Conservation (phyloP, 2,113 vertebrate genomes). For the Megalops atlanticus region DNA sequence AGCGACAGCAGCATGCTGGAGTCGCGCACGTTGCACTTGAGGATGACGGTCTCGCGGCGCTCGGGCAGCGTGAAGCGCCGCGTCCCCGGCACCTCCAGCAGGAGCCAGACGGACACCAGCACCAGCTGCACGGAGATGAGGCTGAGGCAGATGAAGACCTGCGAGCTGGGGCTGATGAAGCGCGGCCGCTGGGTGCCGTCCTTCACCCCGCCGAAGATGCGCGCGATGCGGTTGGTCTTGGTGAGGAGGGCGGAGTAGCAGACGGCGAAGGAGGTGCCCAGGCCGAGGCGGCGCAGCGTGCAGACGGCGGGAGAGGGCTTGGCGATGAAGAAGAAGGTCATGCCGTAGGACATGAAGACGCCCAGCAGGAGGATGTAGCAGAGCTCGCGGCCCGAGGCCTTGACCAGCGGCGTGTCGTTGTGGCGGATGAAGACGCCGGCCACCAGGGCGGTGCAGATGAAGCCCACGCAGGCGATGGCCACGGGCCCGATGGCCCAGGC, state of each 20-base stretch:
- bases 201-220: constrained; percentile 94
- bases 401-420: constrained; percentile 93
- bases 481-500: constrained; percentile 98
- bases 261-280: constrained; percentile 93
- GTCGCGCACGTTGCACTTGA: constrained; percentile 97
- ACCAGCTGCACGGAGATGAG: constrained; percentile 93
- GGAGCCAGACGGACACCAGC: constrained; percentile 90
- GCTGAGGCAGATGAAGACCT: constrained; percentile 96
- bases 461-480: constrained; percentile 91
- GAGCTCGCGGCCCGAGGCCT: constrained; percentile 93
- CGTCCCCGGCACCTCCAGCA: constrained; percentile 91
- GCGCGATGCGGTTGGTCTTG: constrained; percentile 97
- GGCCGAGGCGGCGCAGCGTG: constrained; percentile 85
- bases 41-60: constrained; percentile 92
- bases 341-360: constrained; percentile 92
- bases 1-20: constrained; percentile 96
- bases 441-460: constrained; percentile 88
- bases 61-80: constrained; percentile 88
- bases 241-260: constrained; percentile 97
- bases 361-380: constrained; percentile 94
- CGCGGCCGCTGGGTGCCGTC: constrained; percentile 89
- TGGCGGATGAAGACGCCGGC: constrained; percentile 89
- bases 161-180: constrained; percentile 96
- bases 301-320: constrained; percentile 94
- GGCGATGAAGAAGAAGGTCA: constrained; percentile 98